phyloP scores from a whole-genome alignment of 2,113 vertebrate genomes.

The Marmota flaviventris region DNA sequence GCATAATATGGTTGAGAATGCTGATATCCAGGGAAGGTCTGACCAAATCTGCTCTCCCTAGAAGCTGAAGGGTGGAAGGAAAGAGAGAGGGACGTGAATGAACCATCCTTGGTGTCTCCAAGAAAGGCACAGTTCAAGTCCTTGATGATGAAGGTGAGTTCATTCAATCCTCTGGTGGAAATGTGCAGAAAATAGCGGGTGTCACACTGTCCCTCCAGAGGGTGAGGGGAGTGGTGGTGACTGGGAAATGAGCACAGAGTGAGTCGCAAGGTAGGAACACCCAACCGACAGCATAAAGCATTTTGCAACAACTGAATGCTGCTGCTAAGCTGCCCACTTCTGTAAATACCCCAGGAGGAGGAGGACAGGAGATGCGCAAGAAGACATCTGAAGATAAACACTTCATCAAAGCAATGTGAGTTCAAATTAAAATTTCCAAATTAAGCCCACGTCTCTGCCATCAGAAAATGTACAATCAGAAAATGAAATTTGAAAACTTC shows the following conservation, averaged over 20 bases:
- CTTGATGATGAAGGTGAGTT: background rate
- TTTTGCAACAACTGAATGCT: background rate
- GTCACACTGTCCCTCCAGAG: background rate
- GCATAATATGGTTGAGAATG: background rate
- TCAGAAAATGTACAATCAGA: constrained; percentile 34
- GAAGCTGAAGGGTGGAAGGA: background rate
- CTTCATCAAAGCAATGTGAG: background rate
- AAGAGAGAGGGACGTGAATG: no score
- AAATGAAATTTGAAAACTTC: background rate
- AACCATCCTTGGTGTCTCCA: background rate
- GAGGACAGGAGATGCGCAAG: background rate
- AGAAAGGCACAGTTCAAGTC: background rate
- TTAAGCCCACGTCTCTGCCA: background rate
- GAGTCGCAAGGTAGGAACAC: background rate
- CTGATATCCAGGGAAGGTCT: background rate
- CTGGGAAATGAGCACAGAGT: fast-evolving
- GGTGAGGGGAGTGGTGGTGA: fast-evolving
- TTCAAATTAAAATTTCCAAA: constrained; percentile 39
- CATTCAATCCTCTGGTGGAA: fast-evolving
- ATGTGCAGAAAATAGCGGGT: fast-evolving
- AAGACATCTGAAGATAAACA: background rate
- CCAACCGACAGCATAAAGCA: no score
- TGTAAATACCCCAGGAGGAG: background rate
- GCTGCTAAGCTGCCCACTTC: background rate
- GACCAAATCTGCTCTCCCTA: background rate